These are phyloP conservation scores for Papilio machaon DNA, from an alignment of 1,140 invertebrate genomes.

Conservation along the genomic window DNA sequence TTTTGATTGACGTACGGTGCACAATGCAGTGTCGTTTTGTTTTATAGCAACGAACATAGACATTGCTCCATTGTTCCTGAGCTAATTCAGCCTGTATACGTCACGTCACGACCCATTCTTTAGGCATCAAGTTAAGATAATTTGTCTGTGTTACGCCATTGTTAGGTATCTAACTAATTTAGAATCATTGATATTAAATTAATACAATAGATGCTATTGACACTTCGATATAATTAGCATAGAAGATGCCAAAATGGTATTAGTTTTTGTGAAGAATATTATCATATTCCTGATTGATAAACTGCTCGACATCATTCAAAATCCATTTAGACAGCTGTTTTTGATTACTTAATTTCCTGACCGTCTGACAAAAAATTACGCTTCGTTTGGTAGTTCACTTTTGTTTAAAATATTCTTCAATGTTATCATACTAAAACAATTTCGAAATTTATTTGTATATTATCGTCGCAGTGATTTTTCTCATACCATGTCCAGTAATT, in stretches of 20 bases:
- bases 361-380: no score
- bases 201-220: not conserved
- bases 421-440: not conserved
- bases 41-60: constrained; percentile 43
- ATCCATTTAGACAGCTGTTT: no score
- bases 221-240: not conserved
- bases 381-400: no score
- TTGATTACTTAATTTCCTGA: no score
- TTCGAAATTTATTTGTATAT: not conserved
- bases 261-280: not conserved
- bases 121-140: not conserved
- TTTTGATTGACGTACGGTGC: constrained; percentile 35
- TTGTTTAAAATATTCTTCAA: no score
- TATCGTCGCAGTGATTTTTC: not conserved
- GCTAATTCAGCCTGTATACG: not conserved
- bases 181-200: not conserved
- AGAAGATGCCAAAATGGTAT: not conserved
- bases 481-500: constrained; percentile 40
- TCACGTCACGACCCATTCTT: not conserved
- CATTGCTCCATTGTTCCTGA: constrained; percentile 41
- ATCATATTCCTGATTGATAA: not conserved
- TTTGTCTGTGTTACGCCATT: not conserved
- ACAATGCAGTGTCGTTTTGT: constrained; percentile 44
- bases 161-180: not conserved
- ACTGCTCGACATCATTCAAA: no score